phyloP scores from a whole-genome alignment of 53 echinoderm and acorn worm genomes.

The Holothuria leucospilota region DNA sequence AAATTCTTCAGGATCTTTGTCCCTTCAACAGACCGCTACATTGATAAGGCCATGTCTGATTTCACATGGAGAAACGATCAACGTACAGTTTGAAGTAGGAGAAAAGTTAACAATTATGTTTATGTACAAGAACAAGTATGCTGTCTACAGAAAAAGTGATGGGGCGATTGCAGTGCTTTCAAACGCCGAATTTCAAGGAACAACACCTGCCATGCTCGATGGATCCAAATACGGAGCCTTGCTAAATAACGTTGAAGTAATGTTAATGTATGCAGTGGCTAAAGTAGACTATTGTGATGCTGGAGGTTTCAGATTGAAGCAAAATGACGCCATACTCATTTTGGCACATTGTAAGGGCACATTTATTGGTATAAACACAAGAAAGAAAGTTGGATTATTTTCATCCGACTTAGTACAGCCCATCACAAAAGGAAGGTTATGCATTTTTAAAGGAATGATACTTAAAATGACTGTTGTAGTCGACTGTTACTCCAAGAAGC shows the following conservation, averaged over 20 bases:
- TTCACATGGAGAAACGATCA: no score
- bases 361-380: neutral
- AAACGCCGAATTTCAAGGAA: neutral
- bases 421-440: neutral
- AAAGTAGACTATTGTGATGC: neutral
- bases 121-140: neutral
- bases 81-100: no score
- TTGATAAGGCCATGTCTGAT: no score
- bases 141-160: slow-evolving; percentile 9
- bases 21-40: no score
- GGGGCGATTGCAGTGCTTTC: slow-evolving; percentile 9
- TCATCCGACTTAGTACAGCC: neutral
- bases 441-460: neutral
- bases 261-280: neutral
- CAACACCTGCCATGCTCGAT: neutral
- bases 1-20: no score
- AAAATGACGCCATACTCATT: slow-evolving; percentile 7
- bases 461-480: neutral
- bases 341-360: neutral
- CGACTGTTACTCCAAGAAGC: no score
- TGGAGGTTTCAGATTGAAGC: neutral
- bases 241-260: neutral
- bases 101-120: slow-evolving; percentile 14
- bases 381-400: neutral
- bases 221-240: neutral